Conservation (phyloP, 2,113 vertebrate genomes). For the Hylia prasina region DNA sequence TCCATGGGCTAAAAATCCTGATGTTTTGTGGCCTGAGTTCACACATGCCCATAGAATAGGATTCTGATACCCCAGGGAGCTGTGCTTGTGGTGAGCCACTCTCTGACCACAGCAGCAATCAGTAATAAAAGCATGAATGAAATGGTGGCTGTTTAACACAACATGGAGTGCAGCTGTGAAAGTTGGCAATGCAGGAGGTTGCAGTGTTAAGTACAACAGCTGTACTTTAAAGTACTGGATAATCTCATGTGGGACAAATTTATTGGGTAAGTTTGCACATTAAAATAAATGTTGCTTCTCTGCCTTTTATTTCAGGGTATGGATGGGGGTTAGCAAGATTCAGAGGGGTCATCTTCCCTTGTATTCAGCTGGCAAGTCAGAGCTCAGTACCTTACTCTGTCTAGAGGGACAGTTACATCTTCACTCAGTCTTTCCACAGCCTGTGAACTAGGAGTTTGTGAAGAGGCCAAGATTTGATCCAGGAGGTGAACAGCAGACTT, state of each 20-base stretch:
- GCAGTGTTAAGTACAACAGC: neutral
- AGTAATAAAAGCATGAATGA: neutral
- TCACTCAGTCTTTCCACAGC: neutral
- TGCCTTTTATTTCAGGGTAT: neutral
- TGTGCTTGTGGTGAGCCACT: neutral
- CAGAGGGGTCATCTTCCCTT: neutral
- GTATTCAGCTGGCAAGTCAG: neutral
- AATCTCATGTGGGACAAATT: neutral
- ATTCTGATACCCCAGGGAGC: neutral
- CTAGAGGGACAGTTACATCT: neutral
- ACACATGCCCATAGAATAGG: neutral
- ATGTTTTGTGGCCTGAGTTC: neutral
- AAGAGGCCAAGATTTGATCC: neutral
- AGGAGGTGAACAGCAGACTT: neutral
- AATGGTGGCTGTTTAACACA: neutral
- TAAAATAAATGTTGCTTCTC: neutral
- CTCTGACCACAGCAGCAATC: neutral
- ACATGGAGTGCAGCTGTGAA: neutral
- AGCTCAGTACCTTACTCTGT: neutral
- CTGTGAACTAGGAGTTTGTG: neutral
- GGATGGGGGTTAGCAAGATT: neutral
- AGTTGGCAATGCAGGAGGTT: neutral
- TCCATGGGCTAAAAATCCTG: neutral
- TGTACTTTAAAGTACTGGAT: neutral
- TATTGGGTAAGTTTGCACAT: neutral